phyloP scores from a whole-genome alignment of 2,113 vertebrate species.

The Oncorhynchus clarkii region DNA sequence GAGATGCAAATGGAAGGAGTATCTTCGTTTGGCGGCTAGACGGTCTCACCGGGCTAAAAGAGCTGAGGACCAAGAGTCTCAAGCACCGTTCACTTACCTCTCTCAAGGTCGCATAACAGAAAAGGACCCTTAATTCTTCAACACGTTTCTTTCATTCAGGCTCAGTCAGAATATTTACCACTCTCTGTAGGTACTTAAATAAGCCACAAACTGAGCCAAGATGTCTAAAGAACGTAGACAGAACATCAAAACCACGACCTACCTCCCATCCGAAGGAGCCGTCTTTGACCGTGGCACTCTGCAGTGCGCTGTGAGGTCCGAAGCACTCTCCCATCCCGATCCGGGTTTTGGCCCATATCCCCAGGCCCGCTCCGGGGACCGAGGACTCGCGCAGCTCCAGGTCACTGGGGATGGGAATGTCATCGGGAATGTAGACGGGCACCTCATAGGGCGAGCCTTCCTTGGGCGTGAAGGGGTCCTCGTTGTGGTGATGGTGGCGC shows the following conservation, averaged over 20 bases:
- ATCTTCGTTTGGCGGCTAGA: constrained; percentile 33
- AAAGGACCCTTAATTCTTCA: not conserved
- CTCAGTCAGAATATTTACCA: not conserved
- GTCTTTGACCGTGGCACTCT: constrained; percentile 83
- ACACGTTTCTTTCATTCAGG: not conserved
- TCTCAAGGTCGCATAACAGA: constrained; percentile 1
- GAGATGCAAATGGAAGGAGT: constrained; percentile 48
- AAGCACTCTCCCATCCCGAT: constrained; percentile 86
- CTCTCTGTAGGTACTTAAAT: not conserved
- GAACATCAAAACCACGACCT: constrained; percentile 41
- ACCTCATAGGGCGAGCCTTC: constrained; percentile 98
- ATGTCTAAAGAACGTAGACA: too few relatives aligned
- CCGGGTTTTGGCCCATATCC: constrained; percentile 92
- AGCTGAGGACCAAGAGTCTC: constrained; percentile 27
- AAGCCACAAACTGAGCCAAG: too few relatives aligned
- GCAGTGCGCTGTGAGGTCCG: constrained; percentile 82
- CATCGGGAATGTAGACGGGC: constrained; percentile 98
- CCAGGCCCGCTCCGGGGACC: constrained; percentile 91
- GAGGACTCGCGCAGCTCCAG: constrained; percentile 98
- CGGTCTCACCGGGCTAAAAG: constrained; percentile 20
- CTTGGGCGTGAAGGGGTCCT: constrained; percentile 95
- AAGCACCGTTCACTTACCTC: constrained; percentile 40
- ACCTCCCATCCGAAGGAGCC: constrained; percentile 96
- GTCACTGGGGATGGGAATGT: constrained; percentile 94
- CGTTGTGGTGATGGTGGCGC: constrained; percentile 35